Evolutionary conservation across 2,888 invertebrate species (phyloP).

Genomic region (Eueremaeus valkanovi): DNA sequence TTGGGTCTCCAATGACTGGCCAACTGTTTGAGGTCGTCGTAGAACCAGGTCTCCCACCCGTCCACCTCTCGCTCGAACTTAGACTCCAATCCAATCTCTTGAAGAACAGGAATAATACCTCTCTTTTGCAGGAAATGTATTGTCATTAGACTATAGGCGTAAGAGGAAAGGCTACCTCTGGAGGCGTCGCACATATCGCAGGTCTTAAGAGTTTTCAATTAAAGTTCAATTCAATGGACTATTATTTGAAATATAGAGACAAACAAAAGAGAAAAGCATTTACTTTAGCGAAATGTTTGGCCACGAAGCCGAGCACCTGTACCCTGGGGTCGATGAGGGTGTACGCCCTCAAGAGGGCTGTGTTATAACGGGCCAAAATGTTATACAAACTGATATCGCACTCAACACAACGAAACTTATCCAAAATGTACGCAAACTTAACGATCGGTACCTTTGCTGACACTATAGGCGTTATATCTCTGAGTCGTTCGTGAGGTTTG

Average conservation of each 20-base stretch:
- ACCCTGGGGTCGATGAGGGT: conserved; percentile 57
- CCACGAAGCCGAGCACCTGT: conserved; percentile 56
- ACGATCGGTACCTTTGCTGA: conserved; percentile 63
- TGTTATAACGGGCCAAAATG: conserved; percentile 59
- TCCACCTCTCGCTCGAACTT: conserved; percentile 53
- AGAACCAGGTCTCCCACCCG: conserved; percentile 59
- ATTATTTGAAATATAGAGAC: no score
- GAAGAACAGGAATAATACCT: conserved; percentile 60
- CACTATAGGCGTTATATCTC: conserved; percentile 56
- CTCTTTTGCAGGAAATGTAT: conserved; percentile 61
- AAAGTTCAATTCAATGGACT: conserved; percentile 14
- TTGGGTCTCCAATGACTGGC: conserved; percentile 54
- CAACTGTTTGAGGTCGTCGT: conserved; percentile 53
- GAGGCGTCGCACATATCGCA: conserved; percentile 61
- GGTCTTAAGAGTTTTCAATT: no score
- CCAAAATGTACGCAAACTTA: conserved; percentile 57
- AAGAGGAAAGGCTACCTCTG: conserved; percentile 60
- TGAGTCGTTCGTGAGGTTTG: conserved; percentile 51
- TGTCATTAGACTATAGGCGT: conserved; percentile 60
- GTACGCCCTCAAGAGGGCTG: conserved; percentile 57
- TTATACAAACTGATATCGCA: conserved; percentile 63
- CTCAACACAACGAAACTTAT: conserved; percentile 54
- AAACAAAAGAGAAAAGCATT: no score
- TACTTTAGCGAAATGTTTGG: conserved; percentile 59
- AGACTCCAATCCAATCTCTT: conserved; percentile 54